phyloP scores from a whole-genome alignment of 1,140 invertebrate genomes.

The Monochamus saltuarius region DNA sequence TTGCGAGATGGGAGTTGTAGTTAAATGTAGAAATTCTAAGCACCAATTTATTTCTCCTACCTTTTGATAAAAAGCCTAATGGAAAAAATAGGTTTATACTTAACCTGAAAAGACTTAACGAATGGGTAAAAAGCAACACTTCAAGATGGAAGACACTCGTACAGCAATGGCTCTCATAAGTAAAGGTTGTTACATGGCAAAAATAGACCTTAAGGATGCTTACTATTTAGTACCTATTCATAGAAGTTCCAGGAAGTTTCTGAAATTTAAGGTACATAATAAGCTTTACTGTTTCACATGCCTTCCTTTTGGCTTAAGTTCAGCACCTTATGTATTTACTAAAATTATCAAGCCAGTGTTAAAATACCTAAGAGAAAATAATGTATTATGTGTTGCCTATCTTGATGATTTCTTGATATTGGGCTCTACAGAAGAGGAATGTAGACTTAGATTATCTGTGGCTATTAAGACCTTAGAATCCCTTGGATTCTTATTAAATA shows the following conservation, averaged over 20 bases:
- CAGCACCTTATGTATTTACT: constrained; percentile 33
- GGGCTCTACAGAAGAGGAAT: constrained; percentile 1
- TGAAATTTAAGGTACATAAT: constrained; percentile 31
- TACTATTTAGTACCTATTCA: constrained; percentile 32
- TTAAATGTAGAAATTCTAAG: background rate
- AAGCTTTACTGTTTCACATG: constrained; percentile 37
- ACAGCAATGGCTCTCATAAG: constrained; percentile 23
- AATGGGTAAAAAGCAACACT: no score
- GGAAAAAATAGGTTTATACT: constrained; percentile 39
- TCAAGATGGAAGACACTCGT: constrained; percentile 25
- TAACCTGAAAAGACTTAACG: no score
- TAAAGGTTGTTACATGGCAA: constrained; percentile 30
- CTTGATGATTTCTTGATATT: constrained; percentile 26
- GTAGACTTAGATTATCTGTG: background rate
- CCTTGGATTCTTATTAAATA: constrained; percentile 23
- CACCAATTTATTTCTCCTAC: constrained; percentile 38
- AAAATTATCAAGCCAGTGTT: constrained; percentile 24
- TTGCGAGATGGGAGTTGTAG: constrained; percentile 5
- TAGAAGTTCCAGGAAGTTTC: constrained; percentile 23
- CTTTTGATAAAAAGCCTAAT: constrained; percentile 37
- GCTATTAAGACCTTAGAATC: constrained; percentile 5
- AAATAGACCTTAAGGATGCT: constrained; percentile 41
- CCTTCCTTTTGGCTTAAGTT: constrained; percentile 19
- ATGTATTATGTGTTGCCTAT: constrained; percentile 21
- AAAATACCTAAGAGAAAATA: constrained; percentile 17